phyloP scores from a whole-genome alignment of 2,797 vertebrate genomes.

The Sebastes dallii region DNA sequence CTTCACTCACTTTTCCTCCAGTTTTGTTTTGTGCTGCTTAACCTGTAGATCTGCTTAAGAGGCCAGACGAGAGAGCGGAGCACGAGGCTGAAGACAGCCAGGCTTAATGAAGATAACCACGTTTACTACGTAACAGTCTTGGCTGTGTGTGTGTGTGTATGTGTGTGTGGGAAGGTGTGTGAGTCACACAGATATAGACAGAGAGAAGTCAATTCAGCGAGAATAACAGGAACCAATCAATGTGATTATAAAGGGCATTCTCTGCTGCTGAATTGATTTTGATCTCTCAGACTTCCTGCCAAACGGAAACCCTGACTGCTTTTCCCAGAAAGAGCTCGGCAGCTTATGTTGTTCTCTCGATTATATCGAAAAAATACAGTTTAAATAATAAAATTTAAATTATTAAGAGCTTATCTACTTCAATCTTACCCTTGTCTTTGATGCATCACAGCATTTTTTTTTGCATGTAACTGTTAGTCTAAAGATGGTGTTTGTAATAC shows the following conservation, averaged over 20 bases:
- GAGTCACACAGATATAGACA: constrained; percentile 8
- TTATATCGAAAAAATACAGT: background rate
- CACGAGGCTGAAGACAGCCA: constrained; percentile 43
- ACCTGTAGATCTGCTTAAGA: constrained; percentile 69
- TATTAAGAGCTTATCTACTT: background rate
- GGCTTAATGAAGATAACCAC: constrained; percentile 68
- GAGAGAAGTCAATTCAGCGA: constrained; percentile 27
- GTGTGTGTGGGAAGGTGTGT: background rate
- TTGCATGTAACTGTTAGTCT: background rate
- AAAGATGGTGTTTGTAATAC: background rate
- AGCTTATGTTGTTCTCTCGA: background rate
- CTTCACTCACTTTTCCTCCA: constrained; percentile 42
- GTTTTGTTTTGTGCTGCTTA: constrained; percentile 54
- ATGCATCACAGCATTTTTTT: background rate
- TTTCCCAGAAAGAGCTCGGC: constrained; percentile 17
- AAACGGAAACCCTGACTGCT: constrained; percentile 24
- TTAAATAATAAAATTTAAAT: background rate
- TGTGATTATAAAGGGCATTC: constrained; percentile 55
- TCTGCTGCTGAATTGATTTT: constrained; percentile 51
- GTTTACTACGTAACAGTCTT: constrained; percentile 54
- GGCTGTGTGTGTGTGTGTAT: constrained; percentile 4
- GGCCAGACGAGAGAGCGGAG: constrained; percentile 45
- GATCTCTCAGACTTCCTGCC: constrained; percentile 39
- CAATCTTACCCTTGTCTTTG: background rate
- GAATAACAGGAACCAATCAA: constrained; percentile 70